Evolutionary conservation across 1,140 invertebrate genomes (phyloP).

Genomic region (Hylaeus anthracinus): DNA sequence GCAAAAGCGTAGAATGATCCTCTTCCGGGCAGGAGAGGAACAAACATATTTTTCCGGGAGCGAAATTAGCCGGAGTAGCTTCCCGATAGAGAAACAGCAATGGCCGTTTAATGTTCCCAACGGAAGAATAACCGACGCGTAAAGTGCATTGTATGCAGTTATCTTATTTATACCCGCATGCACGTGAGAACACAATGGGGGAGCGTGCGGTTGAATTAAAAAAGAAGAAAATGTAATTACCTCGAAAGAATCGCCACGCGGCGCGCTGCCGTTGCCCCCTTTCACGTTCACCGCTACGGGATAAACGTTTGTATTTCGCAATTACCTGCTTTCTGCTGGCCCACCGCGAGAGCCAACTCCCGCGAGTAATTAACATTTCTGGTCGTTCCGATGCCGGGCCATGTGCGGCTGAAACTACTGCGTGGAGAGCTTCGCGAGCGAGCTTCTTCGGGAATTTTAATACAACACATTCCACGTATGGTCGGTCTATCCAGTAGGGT

Average conservation of each 20-base stretch:
- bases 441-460: no score
- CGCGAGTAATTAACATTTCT: slow-evolving; percentile 27
- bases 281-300: not conserved
- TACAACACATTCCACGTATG: no score
- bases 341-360: not conserved
- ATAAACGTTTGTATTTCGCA: slow-evolving; percentile 22
- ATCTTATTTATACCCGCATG: slow-evolving; percentile 27
- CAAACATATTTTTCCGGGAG: not conserved
- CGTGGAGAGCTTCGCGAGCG: no score
- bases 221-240: slow-evolving; percentile 13
- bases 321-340: slow-evolving; percentile 28
- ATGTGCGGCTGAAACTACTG: not conserved
- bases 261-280: not conserved
- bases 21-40: no score
- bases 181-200: not conserved
- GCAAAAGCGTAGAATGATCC: no score
- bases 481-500: no score
- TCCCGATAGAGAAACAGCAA: not conserved
- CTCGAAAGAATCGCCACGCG: slow-evolving; percentile 3
- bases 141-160: slow-evolving; percentile 23
- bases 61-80: slow-evolving; percentile 3
- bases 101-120: not conserved
- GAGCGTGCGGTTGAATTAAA: slow-evolving; percentile 10
- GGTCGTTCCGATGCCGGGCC: not conserved
- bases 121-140: slow-evolving; percentile 7